phyloP scores from a whole-genome alignment of 2,888 invertebrate species.

The Ctenicera cuprea region DNA sequence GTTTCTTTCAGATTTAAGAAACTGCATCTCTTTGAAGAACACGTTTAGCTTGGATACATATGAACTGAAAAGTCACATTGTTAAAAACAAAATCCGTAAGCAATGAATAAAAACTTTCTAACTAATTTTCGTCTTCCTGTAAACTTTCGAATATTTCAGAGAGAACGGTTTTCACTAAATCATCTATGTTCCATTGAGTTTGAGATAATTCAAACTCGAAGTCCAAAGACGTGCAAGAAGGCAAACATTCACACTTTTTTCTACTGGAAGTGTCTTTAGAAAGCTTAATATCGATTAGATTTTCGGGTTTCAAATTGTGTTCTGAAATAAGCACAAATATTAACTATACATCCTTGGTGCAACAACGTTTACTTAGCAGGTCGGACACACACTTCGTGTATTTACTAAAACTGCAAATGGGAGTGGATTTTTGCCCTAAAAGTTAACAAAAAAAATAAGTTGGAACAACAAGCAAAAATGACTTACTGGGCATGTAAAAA shows the following conservation, averaged over 20 bases:
- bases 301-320: too few relatives aligned
- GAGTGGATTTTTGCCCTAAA: slow-evolving; percentile 24
- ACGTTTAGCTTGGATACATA: slow-evolving; percentile 74
- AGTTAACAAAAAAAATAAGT: neutral
- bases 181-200: slow-evolving; percentile 66
- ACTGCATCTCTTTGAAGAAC: slow-evolving; percentile 83
- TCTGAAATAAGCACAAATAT: too few relatives aligned
- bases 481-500: slow-evolving; percentile 80
- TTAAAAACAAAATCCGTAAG: neutral
- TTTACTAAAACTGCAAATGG: slow-evolving; percentile 23
- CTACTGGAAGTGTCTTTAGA: neutral
- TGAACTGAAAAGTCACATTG: neutral
- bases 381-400: too few relatives aligned
- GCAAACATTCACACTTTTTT: slow-evolving; percentile 67
- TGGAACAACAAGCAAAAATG: too few relatives aligned
- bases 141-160: neutral
- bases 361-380: too few relatives aligned
- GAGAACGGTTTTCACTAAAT: slow-evolving; percentile 54
- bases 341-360: too few relatives aligned
- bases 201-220: slow-evolving; percentile 70
- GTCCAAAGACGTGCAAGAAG: slow-evolving; percentile 68
- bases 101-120: neutral
- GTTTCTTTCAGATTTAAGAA: slow-evolving; percentile 80
- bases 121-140: too few relatives aligned
- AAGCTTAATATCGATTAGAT: too few relatives aligned